Evolutionary conservation across 2,888 invertebrate genomes (phyloP).

Genomic region (Agriopis aurantiaria): DNA sequence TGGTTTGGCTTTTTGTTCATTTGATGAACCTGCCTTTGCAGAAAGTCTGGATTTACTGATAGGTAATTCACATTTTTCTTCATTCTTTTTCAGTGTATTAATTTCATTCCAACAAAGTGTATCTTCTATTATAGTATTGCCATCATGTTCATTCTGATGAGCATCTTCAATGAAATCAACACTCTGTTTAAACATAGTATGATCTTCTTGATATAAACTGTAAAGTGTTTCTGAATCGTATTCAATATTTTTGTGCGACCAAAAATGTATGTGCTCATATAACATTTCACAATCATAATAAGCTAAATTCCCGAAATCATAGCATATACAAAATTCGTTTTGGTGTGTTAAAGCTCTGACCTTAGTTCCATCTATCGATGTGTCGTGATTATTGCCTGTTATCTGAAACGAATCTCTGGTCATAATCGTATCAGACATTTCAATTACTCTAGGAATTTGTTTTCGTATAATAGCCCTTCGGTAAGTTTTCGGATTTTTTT

Average conservation of each 20-base stretch:
- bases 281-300: slow-evolving; percentile 56
- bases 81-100: slow-evolving; percentile 15
- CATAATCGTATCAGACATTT: slow-evolving; percentile 6
- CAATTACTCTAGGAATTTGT: slow-evolving; percentile 23
- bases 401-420: slow-evolving; percentile 24
- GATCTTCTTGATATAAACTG: slow-evolving; percentile 64
- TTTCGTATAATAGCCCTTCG: slow-evolving; percentile 47
- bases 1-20: not conserved
- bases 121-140: not conserved
- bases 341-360: slow-evolving; percentile 14
- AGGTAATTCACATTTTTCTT: not conserved
- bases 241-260: slow-evolving; percentile 49
- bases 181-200: slow-evolving; percentile 11
- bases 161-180: slow-evolving; percentile 27
- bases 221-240: slow-evolving; percentile 59
- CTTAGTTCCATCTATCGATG: slow-evolving; percentile 4
- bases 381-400: slow-evolving; percentile 20
- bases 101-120: slow-evolving; percentile 32
- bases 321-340: slow-evolving; percentile 65
- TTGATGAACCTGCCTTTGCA: slow-evolving; percentile 1
- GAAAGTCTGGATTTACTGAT: not conserved
- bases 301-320: slow-evolving; percentile 70
- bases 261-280: slow-evolving; percentile 75
- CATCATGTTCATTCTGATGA: slow-evolving; percentile 1
- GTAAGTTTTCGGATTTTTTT: slow-evolving; percentile 58